Evolutionary conservation across 2,888 invertebrate species (phyloP).

Genomic region (Bedellia somnulentella): DNA sequence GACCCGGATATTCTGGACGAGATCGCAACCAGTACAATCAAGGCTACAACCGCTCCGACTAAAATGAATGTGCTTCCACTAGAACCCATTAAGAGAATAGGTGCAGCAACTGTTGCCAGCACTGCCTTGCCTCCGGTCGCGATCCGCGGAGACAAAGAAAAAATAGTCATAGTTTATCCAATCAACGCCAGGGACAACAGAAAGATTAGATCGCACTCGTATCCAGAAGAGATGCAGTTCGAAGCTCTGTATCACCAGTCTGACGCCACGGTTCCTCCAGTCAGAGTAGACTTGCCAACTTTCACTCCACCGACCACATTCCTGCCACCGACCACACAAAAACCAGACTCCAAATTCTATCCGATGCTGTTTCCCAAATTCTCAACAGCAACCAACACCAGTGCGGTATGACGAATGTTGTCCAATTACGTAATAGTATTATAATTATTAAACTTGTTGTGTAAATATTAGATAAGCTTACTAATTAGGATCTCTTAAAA

Average conservation of each 20-base stretch:
- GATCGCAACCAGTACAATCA: constrained; percentile 19
- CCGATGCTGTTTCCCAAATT: constrained; percentile 25
- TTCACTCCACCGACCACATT: constrained; percentile 45
- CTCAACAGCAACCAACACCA: no score
- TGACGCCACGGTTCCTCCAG: constrained; percentile 21
- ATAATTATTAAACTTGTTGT: no score
- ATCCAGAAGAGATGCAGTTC: constrained; percentile 52
- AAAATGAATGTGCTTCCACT: constrained; percentile 30
- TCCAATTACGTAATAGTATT: no score
- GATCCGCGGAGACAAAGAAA: constrained; percentile 38
- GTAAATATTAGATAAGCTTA: no score
- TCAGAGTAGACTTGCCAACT: constrained; percentile 63
- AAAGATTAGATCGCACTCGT: constrained; percentile 49
- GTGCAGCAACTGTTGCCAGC: constrained; percentile 29
- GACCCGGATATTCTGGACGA: constrained; percentile 36
- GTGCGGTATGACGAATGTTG: no score
- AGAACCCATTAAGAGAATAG: constrained; percentile 38
- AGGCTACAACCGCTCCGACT: constrained; percentile 17
- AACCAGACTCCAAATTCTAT: constrained; percentile 22
- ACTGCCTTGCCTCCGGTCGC: constrained; percentile 48
- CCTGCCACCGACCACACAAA: constrained; percentile 15
- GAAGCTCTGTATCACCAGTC: constrained; percentile 50
- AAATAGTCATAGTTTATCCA: constrained; percentile 54
- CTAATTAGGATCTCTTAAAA: no score
- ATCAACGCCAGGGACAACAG: constrained; percentile 49